A percentile compares a stretch with the other conserved stretches of the same genome.
Evolutionary conservation across 2,113 vertebrate genomes (phyloP).

Genomic region (Narcine bancroftii): DNA sequence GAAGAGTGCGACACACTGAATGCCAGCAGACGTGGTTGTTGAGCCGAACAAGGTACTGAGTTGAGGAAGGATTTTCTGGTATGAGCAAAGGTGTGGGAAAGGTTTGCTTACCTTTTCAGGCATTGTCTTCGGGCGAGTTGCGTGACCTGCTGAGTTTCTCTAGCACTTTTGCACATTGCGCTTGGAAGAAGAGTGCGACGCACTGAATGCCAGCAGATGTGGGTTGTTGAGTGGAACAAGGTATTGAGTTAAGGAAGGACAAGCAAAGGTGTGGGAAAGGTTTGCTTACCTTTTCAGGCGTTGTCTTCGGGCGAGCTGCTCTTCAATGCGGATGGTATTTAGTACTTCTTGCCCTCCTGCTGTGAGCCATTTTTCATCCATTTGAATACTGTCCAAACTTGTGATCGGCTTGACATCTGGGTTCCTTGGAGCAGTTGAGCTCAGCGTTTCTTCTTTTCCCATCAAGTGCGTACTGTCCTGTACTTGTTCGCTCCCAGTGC

Average conservation of each 20-base stretch:
- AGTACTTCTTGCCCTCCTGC: neutral
- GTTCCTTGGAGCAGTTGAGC: neutral
- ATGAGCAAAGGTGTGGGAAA: neutral
- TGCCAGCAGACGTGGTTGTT: neutral
- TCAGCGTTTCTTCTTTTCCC: neutral
- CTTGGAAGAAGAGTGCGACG: too few relatives aligned
- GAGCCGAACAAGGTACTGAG: neutral
- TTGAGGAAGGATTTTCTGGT: neutral
- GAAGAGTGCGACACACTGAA: neutral
- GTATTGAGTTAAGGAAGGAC: too few relatives aligned
- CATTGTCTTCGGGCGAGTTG: neutral
- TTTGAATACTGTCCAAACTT: neutral
- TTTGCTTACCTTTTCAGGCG: constrained; percentile 15
- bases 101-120: constrained; percentile 4
- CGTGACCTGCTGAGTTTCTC: too few relatives aligned
- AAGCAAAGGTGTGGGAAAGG: too few relatives aligned
- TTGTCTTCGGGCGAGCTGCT: neutral
- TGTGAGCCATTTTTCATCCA: neutral
- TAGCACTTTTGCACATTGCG: too few relatives aligned
- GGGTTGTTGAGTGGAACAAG: too few relatives aligned
- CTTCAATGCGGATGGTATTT: neutral
- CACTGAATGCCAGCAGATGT: too few relatives aligned
- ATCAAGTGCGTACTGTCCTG: neutral
- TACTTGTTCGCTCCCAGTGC: constrained; percentile 29
- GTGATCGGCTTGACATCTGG: neutral